phyloP scores from a whole-genome alignment of 2,113 vertebrate genomes.

The Cyprinodon tularosa region DNA sequence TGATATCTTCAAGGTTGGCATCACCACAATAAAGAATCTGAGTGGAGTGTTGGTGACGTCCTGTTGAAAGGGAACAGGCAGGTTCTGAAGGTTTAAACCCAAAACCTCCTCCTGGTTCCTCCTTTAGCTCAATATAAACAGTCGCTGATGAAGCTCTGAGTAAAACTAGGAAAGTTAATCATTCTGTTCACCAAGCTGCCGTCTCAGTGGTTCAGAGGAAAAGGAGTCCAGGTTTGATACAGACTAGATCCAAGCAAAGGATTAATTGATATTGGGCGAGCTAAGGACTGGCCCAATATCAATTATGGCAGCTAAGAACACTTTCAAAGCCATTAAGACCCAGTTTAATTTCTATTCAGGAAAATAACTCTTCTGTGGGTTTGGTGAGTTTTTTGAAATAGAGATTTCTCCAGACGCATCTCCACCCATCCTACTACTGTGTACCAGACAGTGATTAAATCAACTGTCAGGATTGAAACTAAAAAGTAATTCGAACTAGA shows the following conservation, averaged over 20 bases:
- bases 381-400: slow-evolving; percentile 1
- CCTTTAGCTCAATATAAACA: slow-evolving; percentile 29
- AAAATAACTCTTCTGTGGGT: slow-evolving; percentile 33
- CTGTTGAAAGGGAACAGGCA: slow-evolving; percentile 18
- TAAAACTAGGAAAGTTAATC: slow-evolving; percentile 31
- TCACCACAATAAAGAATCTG: slow-evolving; percentile 50
- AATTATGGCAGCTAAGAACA: too few relatives aligned
- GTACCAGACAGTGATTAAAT: neutral
- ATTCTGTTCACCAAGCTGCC: slow-evolving; percentile 31
- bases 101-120: slow-evolving; percentile 6
- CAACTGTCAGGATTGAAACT: slow-evolving; percentile 43
- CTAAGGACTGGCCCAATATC: neutral
- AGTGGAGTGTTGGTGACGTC: slow-evolving; percentile 28
- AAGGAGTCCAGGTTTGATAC: slow-evolving; percentile 9
- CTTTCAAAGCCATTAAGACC: neutral
- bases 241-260: slow-evolving; percentile 57
- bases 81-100: slow-evolving; percentile 11
- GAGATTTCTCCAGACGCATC: too few relatives aligned
- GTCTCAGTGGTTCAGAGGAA: slow-evolving; percentile 20
- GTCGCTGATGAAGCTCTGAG: slow-evolving; percentile 36
- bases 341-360: slow-evolving; percentile 6
- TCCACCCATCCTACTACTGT: too few relatives aligned
- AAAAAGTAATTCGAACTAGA: slow-evolving; percentile 3
- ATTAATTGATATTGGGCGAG: neutral
- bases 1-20: slow-evolving; percentile 46